Evolutionary conservation across 2,797 vertebrate species (phyloP).

Genomic region (Sebastiscus tertius): DNA sequence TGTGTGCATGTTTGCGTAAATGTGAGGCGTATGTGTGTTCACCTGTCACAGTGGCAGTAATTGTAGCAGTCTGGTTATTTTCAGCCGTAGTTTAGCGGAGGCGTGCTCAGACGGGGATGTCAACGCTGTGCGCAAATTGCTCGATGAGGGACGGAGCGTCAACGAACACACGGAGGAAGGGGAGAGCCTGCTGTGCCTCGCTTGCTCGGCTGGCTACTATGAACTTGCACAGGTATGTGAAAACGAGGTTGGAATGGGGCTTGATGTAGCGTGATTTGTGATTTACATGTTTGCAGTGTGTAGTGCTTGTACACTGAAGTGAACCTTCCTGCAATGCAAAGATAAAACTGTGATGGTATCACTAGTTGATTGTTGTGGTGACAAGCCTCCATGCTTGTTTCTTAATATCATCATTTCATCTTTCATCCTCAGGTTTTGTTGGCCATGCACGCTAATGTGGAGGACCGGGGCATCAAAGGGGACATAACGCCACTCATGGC

Average conservation of each 20-base stretch:
- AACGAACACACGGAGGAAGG: constrained; percentile 99
- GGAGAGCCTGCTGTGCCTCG: constrained; percentile 96
- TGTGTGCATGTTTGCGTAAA: constrained; percentile 1
- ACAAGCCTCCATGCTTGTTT: neutral
- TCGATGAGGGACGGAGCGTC: constrained; percentile 98
- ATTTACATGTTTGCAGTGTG: neutral
- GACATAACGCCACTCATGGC: constrained; percentile 99
- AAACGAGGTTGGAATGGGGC: neutral
- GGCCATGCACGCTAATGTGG: constrained; percentile 98
- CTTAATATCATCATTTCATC: neutral
- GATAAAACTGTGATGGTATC: neutral
- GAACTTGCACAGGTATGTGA: constrained; percentile 96
- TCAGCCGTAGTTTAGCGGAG: constrained; percentile 98
- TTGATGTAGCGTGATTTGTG: neutral
- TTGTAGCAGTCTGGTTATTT: constrained; percentile 92
- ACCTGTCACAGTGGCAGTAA: constrained; percentile 88
- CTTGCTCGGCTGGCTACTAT: constrained; percentile 98
- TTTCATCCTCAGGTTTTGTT: constrained; percentile 88
- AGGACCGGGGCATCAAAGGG: constrained; percentile 97
- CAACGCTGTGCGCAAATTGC: constrained; percentile 96
- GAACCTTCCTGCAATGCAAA: neutral
- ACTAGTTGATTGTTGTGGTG: neutral
- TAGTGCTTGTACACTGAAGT: neutral
- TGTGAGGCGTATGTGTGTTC: constrained; percentile 68
- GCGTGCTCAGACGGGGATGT: constrained; percentile 99